Evolutionary conservation across 37 sponge, comb jelly and placozoan genomes (phyloP), one percentile per base, ranked within the genome.

Genomic region (Geodia barretti): DNA sequence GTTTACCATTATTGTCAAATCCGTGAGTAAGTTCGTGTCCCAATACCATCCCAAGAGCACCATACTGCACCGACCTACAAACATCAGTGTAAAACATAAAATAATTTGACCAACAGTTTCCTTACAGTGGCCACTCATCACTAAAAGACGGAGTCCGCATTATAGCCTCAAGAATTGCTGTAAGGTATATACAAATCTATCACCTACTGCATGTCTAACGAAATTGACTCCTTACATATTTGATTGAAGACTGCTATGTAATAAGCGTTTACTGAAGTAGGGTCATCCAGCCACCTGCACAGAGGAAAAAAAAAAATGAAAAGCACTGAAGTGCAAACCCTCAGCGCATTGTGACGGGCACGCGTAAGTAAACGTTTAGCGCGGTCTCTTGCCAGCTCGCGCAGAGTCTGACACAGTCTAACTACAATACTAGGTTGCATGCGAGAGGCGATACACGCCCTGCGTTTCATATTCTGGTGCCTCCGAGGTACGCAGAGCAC

Each of bases 1-100:
- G n/a, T 59, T 25, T 32, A 86, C 91, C 91, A 37, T 91, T 60
- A 72, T 91, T 79, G 70, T 91, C 91, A 81, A 91, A 91, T 64
- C 91, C 91, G 72, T 91, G 91, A 3, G 87, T 86, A 19, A 91
- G 75, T 72, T 91, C 91, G 81, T 91, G 91, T 59, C 91, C 91
- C 19, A 86, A 70, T 1, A 91, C 87, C 1, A 78, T 60, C 33
- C 91, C 91, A 41, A 91, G 80, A 21, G 86, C 91, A 25, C 91
- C 91, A 64, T 76, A 91, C 78, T 73, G 34, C 28, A 64, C 41
- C 25, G 69, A 78, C 29, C 74, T 73, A 66, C 24, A 41, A 1
- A 61, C 17, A 74, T 24, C 4, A 74, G 26, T 8, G 34, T 26
- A 24, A 65, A 65, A 25, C 17, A 25, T 26, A 65, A 8, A 65